Conservation (phyloP, 2,888 invertebrate genomes). For the Drosophila atroscutellata region DNA sequence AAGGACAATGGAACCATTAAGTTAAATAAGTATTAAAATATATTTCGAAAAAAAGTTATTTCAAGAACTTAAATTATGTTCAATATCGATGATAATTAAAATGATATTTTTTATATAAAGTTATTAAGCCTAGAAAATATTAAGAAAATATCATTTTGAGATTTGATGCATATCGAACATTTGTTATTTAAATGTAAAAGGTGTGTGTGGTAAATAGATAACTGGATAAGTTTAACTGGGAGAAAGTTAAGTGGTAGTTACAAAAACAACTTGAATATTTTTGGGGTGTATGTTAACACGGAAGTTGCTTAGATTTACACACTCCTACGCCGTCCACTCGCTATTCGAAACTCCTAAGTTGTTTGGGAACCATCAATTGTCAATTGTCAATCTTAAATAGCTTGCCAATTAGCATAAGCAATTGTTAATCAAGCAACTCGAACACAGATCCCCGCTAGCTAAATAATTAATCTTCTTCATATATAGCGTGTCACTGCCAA, state of each 20-base stretch:
- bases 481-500: slow-evolving; percentile 37
- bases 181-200: background rate
- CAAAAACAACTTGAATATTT: background rate
- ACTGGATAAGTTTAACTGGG: background rate
- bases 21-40: background rate
- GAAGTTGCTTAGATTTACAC: background rate
- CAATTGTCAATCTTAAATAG: slow-evolving; percentile 12
- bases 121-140: background rate
- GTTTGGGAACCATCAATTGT: slow-evolving; percentile 9
- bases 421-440: slow-evolving; percentile 6
- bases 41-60: background rate
- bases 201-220: background rate
- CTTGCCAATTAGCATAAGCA: slow-evolving; percentile 2
- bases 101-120: background rate
- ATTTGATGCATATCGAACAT: background rate
- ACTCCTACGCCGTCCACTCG: background rate
- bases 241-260: background rate
- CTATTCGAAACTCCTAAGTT: background rate
- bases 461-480: slow-evolving; percentile 6
- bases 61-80: background rate
- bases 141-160: background rate
- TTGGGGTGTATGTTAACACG: background rate
- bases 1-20: background rate
- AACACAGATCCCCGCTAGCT: background rate
- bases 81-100: background rate